Evolutionary conservation across 1,140 invertebrate species (phyloP), one percentile per base, ranked within the genome.

Genomic region (Bombus haemorrhoidalis): DNA sequence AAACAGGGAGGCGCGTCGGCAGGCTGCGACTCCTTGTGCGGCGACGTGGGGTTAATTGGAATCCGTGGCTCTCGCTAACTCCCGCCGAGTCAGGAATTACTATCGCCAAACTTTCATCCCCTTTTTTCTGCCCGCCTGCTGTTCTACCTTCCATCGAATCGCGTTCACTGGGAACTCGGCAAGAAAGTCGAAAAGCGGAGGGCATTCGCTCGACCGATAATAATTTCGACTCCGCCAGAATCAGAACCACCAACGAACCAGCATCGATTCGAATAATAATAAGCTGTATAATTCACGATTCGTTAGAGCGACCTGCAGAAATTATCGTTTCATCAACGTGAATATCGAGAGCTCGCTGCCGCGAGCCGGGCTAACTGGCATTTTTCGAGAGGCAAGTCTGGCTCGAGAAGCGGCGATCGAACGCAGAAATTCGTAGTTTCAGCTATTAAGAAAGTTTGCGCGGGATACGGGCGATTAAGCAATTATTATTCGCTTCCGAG

Each of bases 401-500:
- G 39, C 34, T 77, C 74, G 64, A 78, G 74, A 47, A 66, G 6
- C 71, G 32, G 47, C 32, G 71, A 37, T 22, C 37, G 25, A 37
- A 43, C 69, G 43, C 68, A 59, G 80, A 89, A 88, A 88, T 87
- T 79, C 80, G 74, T 92, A 89, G 86, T 90, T 92, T 87, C 64
- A 85, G 76, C 89, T 90, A 88, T 92, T 91, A 91, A 76, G 85
- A 75, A 92, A 92, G 85, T 92, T 92, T 82, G 87, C 83, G 53
- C 75, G 59, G 77, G 89, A 89, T 82, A 92, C 89, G 87, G 89
- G 28, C 91, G 91, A 92, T 92, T 92, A 92, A 92, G 87, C 91
- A 89, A 92, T 92, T 92, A 92, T 91, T 92, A 92, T 88, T 91
- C 91, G 88, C 91, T 89, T 88, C 78, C 76, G 39, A 64, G 83